Conservation (phyloP, 2,797 vertebrate genomes). For the Saxicola maurus region DNA sequence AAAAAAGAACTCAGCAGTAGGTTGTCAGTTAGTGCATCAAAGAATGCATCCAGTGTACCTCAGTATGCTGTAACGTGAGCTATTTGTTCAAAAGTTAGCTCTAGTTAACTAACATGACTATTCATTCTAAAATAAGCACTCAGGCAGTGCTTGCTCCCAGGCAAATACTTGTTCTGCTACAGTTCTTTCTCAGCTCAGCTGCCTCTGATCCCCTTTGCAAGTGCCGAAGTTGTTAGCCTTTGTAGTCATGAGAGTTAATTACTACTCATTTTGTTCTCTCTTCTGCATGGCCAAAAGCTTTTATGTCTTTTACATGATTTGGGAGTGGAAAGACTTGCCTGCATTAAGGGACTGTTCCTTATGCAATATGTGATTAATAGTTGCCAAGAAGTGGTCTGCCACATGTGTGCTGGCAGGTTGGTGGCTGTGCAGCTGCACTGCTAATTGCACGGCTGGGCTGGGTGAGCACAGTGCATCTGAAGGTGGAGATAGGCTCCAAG, state of each 20-base stretch:
- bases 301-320: background rate
- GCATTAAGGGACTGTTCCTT: background rate
- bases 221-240: background rate
- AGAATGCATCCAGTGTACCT: background rate
- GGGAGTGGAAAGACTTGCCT: background rate
- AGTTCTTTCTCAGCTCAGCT: conserved; percentile 28
- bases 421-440: background rate
- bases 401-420: background rate
- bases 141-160: conserved; percentile 31
- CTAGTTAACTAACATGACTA: conserved; percentile 34
- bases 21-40: background rate
- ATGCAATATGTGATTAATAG: background rate
- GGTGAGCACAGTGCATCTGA: background rate
- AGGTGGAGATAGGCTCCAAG: background rate
- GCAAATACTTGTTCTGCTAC: conserved; percentile 51
- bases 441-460: background rate
- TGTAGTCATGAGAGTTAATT: conserved; percentile 55
- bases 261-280: conserved; percentile 14
- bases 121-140: conserved; percentile 48
- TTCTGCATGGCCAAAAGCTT: conserved; percentile 19
- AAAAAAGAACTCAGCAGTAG: background rate
- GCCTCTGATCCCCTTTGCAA: conserved; percentile 27
- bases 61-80: background rate
- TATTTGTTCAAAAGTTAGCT: conserved; percentile 42
- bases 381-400: conserved; percentile 13